Conservation (phyloP, 2,113 vertebrate species). For the Cygnus atratus region DNA sequence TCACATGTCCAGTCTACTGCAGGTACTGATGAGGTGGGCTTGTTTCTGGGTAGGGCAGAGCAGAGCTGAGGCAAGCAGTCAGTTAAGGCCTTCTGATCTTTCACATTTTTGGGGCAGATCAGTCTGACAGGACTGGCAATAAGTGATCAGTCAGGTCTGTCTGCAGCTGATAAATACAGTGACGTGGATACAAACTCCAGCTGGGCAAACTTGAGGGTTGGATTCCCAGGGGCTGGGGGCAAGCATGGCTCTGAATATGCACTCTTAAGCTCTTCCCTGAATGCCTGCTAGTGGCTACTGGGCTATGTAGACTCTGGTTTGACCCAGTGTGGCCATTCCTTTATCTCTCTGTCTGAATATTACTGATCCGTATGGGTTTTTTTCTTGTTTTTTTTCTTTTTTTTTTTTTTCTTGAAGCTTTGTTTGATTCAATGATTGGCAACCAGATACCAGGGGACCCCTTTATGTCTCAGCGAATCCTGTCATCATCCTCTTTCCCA, state of each 20-base stretch:
- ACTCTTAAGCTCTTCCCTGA: neutral
- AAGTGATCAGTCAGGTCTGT: neutral
- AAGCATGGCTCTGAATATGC: neutral
- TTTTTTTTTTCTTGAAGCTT: constrained; percentile 68
- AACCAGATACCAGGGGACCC: constrained; percentile 84
- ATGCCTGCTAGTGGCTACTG: neutral
- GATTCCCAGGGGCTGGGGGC: neutral
- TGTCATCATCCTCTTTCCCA: constrained; percentile 83
- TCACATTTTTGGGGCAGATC: accelerated
- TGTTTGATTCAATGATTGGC: constrained; percentile 85
- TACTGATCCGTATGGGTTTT: neutral
- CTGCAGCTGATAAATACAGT: neutral
- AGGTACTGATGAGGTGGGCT: constrained; percentile 75
- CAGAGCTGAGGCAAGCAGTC: neutral
- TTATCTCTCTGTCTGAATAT: neutral
- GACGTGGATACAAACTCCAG: neutral
- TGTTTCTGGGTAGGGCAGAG: neutral
- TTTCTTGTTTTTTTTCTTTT: constrained; percentile 75
- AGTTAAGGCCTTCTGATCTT: neutral
- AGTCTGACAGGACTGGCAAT: neutral
- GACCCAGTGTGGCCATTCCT: neutral
- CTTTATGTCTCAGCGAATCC: constrained; percentile 87
- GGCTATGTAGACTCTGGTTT: neutral
- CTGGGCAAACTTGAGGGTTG: neutral
- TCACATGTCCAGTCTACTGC: constrained; percentile 80